Evolutionary conservation across 2,113 vertebrate species (phyloP).

Genomic region (Festucalex cinctus): DNA sequence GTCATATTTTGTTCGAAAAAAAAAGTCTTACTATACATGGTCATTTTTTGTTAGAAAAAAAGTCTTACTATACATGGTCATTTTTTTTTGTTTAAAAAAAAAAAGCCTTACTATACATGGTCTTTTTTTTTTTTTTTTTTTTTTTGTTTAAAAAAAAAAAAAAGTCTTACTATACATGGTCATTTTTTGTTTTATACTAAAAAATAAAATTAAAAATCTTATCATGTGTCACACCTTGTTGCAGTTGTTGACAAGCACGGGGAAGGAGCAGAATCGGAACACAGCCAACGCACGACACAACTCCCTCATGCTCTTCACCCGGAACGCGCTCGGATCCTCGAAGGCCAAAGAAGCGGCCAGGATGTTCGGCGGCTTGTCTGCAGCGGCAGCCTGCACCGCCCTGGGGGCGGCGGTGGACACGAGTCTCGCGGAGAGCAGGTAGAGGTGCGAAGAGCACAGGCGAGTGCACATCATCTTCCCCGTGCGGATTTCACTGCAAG

Average conservation of each 20-base stretch:
- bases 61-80: no score
- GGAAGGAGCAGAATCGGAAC: constrained; percentile 75
- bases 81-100: no score
- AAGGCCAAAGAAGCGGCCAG: constrained; percentile 49
- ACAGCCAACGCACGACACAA: constrained; percentile 71
- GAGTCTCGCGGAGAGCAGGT: constrained; percentile 33
- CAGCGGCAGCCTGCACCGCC: neutral
- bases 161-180: no score
- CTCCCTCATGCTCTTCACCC: constrained; percentile 71
- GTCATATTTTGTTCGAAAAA: no score
- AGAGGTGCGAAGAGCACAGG: constrained; percentile 31
- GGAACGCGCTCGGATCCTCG: constrained; percentile 73
- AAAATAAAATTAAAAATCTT: neutral
- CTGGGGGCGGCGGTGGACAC: constrained; percentile 29
- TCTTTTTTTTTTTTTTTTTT: no score
- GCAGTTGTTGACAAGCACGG: constrained; percentile 72
- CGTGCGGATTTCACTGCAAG: neutral
- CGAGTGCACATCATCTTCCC: constrained; percentile 43
- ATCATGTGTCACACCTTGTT: constrained; percentile 64
- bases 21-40: no score
- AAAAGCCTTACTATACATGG: no score
- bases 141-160: no score
- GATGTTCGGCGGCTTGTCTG: neutral
- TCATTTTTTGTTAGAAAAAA: no score
- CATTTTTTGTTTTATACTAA: no score